These are phyloP conservation scores for Chymomyza procnemis DNA, from an alignment of 2,888 invertebrate genomes.

Conservation along the genomic window DNA sequence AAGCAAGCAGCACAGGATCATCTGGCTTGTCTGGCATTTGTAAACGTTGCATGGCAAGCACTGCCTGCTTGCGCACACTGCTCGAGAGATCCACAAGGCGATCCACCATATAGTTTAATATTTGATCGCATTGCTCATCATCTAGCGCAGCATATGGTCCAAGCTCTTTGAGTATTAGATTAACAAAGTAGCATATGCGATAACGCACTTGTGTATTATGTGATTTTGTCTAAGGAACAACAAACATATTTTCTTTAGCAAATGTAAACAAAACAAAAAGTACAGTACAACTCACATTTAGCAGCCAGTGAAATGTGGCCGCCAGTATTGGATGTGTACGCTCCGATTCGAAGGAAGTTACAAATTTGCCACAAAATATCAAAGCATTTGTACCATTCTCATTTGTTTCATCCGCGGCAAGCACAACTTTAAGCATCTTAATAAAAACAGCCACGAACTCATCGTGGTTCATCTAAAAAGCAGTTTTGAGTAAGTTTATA, in stretches of 20 bases:
- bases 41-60: slow-evolving; percentile 86
- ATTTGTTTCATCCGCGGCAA: slow-evolving; percentile 84
- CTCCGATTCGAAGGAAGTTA: slow-evolving; percentile 81
- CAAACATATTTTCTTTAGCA: slow-evolving; percentile 1
- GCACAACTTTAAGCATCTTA: slow-evolving; percentile 82
- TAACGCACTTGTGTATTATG: slow-evolving; percentile 82
- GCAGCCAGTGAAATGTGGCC: slow-evolving; percentile 71
- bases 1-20: slow-evolving; percentile 87
- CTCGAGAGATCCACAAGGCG: slow-evolving; percentile 86
- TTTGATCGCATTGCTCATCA: slow-evolving; percentile 86
- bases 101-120: slow-evolving; percentile 84
- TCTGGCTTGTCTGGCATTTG: slow-evolving; percentile 88
- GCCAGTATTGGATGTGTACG: slow-evolving; percentile 70
- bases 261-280: slow-evolving; percentile 1
- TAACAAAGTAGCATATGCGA: slow-evolving; percentile 88
- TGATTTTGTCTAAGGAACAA: slow-evolving; percentile 77
- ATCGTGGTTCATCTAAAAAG: slow-evolving; percentile 80
- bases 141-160: slow-evolving; percentile 88
- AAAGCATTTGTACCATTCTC: slow-evolving; percentile 84
- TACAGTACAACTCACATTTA: slow-evolving; percentile 39
- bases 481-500: not conserved
- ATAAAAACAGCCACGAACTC: slow-evolving; percentile 83
- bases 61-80: slow-evolving; percentile 88
- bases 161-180: slow-evolving; percentile 85
- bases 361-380: slow-evolving; percentile 86